Percentiles rank a stretch among this genome's conserved stretches.
phyloP scores from a whole-genome alignment of 2,113 vertebrate species.

The Pseudorectes ferrugineus region DNA sequence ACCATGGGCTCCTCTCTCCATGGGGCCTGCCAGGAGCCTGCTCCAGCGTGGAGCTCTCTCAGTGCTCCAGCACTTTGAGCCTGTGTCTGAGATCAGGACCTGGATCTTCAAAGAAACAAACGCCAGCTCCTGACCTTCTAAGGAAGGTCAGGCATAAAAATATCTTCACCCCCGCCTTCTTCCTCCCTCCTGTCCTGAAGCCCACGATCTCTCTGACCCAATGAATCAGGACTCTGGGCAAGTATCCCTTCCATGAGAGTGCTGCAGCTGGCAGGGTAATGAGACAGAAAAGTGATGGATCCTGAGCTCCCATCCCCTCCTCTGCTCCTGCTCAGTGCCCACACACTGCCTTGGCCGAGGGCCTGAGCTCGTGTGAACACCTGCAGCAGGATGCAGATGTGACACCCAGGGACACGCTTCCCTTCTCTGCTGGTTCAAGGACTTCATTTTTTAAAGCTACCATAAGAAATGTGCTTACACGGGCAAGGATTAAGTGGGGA shows the following conservation, averaged over 20 bases:
- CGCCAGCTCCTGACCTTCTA: background rate
- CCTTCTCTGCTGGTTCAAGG: background rate
- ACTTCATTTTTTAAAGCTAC: background rate
- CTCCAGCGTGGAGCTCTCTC: background rate
- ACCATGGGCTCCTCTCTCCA: background rate
- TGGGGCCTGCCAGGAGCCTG: background rate
- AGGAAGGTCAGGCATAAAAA: background rate
- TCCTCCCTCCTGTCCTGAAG: background rate
- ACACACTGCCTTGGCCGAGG: fast-evolving
- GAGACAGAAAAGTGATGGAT: background rate
- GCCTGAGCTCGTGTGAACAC: fast-evolving
- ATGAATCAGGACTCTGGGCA: background rate
- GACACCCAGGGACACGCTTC: too few species aligned
- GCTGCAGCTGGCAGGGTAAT: background rate
- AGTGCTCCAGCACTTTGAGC: background rate
- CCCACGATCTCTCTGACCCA: background rate
- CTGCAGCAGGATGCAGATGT: background rate
- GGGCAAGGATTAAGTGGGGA: background rate
- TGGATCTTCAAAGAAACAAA: background rate
- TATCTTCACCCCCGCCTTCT: fast-evolving
- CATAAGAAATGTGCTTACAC: background rate
- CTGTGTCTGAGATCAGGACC: background rate
- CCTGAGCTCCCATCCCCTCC: background rate
- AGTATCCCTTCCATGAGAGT: background rate
- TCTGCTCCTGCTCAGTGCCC: background rate